Percentiles rank a stretch among this genome's conserved stretches.
Conservation (phyloP, 1,140 invertebrate species). For the Sycophaga agraensis region DNA sequence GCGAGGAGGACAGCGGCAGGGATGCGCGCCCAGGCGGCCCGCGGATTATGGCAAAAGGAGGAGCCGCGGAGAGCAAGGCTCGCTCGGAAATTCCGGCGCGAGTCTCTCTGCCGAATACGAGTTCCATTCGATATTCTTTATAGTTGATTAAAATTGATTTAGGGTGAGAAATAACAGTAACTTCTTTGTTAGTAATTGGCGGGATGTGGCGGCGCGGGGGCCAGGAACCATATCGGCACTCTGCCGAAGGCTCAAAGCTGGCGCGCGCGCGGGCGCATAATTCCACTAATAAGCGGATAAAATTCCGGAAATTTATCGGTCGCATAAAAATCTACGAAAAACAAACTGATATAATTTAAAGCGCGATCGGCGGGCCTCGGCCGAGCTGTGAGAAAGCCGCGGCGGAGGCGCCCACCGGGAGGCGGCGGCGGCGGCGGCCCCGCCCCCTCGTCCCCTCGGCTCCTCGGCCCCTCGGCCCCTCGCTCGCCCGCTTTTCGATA, state of each 20-base stretch:
- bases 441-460: conserved; percentile 1
- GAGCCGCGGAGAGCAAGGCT: too few species aligned
- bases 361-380: background rate
- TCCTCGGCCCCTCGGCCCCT: conserved; percentile 10
- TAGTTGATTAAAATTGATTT: conserved; percentile 13
- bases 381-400: background rate
- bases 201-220: too few species aligned
- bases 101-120: too few species aligned
- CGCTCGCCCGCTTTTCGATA: conserved; percentile 29
- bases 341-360: conserved; percentile 27
- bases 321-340: conserved; percentile 16
- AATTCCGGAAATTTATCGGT: conserved; percentile 5
- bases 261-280: background rate
- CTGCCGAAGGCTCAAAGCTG: background rate
- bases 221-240: too few species aligned
- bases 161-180: background rate
- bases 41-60: too few species aligned
- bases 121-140: background rate
- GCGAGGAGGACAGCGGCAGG: too few species aligned
- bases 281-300: conserved; percentile 13
- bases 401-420: conserved; percentile 19
- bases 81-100: background rate
- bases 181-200: background rate
- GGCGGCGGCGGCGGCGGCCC: background rate
- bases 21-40: too few species aligned